These are phyloP conservation scores for Rhinoderma darwinii DNA, from an alignment of 2,113 vertebrate species.

Conservation along the genomic window DNA sequence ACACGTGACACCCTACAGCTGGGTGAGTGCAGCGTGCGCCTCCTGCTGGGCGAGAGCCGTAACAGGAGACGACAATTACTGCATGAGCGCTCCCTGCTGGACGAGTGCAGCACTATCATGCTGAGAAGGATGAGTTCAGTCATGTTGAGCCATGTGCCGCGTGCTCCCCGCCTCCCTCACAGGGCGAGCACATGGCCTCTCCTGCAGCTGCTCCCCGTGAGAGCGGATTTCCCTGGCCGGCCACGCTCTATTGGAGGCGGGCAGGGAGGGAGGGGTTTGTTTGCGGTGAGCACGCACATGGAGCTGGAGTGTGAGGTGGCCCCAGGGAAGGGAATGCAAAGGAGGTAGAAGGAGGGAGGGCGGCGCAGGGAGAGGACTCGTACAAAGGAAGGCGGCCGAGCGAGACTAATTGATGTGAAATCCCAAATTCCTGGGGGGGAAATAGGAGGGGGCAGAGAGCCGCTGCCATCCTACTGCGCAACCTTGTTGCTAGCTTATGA, in stretches of 20 bases:
- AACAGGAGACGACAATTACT: too few relatives aligned
- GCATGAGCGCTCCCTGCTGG: neutral
- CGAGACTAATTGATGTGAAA: constrained; percentile 57
- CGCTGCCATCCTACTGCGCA: constrained; percentile 33
- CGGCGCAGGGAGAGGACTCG: constrained; percentile 3
- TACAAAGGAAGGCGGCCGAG: constrained; percentile 55
- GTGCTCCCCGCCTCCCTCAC: neutral
- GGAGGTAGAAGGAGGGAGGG: constrained; percentile 30
- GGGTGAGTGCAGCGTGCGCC: too few relatives aligned
- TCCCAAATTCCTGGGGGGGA: constrained; percentile 54
- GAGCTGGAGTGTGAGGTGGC: constrained; percentile 54
- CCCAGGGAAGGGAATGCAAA: constrained; percentile 52
- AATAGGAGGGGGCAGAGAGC: constrained; percentile 30
- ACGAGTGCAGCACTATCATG: neutral
- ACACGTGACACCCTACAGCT: too few relatives aligned
- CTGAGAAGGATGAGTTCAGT: neutral
- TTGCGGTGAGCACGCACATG: constrained; percentile 55
- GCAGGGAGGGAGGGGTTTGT: constrained; percentile 29
- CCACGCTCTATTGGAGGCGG: neutral
- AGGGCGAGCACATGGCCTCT: constrained; percentile 46
- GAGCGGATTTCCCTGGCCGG: constrained; percentile 52
- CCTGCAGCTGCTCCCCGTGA: constrained; percentile 53
- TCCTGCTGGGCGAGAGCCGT: too few relatives aligned
- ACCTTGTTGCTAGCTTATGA: constrained; percentile 20
- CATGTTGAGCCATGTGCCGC: neutral